Evolutionary conservation across 2,113 vertebrate genomes (phyloP).

Genomic region (Phasianus colchicus): DNA sequence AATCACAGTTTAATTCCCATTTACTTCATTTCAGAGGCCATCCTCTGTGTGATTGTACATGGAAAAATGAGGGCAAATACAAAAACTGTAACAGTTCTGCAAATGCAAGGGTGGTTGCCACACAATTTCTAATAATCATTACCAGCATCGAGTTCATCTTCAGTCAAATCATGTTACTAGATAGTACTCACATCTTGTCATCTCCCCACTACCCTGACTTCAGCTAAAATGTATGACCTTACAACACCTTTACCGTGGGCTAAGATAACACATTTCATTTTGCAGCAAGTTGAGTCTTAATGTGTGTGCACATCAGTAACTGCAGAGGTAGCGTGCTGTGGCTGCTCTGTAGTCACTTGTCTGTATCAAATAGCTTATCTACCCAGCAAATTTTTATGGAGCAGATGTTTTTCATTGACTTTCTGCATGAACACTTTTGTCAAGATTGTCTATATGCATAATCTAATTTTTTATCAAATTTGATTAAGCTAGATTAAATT

Average conservation of each 20-base stretch:
- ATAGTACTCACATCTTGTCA: neutral
- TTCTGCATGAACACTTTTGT: neutral
- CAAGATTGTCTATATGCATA: neutral
- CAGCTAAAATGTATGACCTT: conserved; percentile 9
- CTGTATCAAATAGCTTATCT: neutral
- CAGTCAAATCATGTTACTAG: neutral
- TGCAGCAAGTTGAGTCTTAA: neutral
- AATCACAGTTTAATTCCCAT: neutral
- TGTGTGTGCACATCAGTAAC: neutral
- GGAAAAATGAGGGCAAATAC: neutral
- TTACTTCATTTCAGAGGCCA: neutral
- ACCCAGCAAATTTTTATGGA: neutral
- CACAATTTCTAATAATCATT: neutral
- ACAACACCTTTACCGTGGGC: neutral
- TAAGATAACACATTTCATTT: neutral
- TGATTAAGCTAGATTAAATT: neutral
- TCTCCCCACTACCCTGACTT: neutral
- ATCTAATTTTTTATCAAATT: neutral
- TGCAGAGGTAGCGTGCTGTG: neutral
- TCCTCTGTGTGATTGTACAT: neutral
- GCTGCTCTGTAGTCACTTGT: neutral
- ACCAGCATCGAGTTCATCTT: neutral
- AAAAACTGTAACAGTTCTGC: neutral
- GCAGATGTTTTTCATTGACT: neutral
- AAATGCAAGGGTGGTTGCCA: neutral